These are phyloP conservation scores for Proales similis DNA, from an alignment of 1,140 invertebrate genomes.

Conservation along the genomic window DNA sequence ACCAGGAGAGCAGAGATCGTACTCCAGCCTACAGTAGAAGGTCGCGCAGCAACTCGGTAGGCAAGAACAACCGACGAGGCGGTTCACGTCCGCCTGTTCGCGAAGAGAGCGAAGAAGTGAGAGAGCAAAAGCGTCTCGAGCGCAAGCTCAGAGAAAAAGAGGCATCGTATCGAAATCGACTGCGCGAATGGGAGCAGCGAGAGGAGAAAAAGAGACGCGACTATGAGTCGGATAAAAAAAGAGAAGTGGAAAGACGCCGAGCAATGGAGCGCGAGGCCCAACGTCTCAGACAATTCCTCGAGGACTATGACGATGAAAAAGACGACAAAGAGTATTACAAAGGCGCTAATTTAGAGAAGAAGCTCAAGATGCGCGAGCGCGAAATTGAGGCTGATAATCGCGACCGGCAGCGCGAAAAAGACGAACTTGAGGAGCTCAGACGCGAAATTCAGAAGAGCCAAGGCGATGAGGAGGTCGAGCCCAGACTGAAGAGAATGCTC, in stretches of 20 bases:
- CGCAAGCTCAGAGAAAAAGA: conserved; percentile 85
- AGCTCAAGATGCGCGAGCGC: conserved; percentile 78
- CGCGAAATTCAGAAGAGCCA: conserved; percentile 69
- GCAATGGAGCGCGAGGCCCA: conserved; percentile 75
- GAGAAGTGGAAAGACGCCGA: conserved; percentile 71
- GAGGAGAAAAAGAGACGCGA: conserved; percentile 87
- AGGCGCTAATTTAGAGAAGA: conserved; percentile 76
- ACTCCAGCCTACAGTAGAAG: neutral
- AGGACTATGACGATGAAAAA: conserved; percentile 95
- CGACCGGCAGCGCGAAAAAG: conserved; percentile 78
- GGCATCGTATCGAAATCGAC: conserved; percentile 72
- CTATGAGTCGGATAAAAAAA: conserved; percentile 78
- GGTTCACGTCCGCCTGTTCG: neutral
- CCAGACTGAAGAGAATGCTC: no score
- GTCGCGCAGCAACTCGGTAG: neutral
- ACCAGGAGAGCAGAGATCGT: neutral
- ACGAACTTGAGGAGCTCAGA: conserved; percentile 81
- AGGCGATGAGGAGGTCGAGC: conserved; percentile 72
- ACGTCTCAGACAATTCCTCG: conserved; percentile 87
- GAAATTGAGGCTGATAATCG: conserved; percentile 82
- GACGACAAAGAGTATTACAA: conserved; percentile 95
- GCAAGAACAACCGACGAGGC: neutral
- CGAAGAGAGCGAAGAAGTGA: conserved; percentile 76
- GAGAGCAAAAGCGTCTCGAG: conserved; percentile 79
- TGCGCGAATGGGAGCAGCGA: conserved; percentile 79